Evolutionary conservation across 2,113 vertebrate species (phyloP).

Genomic region (Podarcis cretensis): DNA sequence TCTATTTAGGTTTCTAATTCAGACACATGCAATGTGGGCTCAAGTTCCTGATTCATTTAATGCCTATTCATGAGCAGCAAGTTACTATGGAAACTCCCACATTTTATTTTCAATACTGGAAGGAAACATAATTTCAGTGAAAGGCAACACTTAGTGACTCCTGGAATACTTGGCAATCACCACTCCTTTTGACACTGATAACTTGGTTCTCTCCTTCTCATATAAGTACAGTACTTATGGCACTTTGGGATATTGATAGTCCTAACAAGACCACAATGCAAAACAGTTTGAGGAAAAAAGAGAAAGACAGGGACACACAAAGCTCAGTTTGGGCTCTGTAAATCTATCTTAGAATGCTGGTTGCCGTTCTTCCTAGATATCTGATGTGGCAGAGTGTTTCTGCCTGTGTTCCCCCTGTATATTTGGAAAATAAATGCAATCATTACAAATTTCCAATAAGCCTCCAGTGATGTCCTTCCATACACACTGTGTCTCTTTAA

Average conservation of each 20-base stretch:
- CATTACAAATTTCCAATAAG: too few species aligned
- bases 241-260: neutral
- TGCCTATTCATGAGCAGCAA: neutral
- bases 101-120: neutral
- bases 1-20: neutral
- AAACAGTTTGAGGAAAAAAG: too few species aligned
- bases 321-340: too few species aligned
- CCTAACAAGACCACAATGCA: neutral
- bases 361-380: too few species aligned
- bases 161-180: neutral
- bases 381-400: too few species aligned
- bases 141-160: neutral
- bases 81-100: neutral
- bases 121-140: neutral
- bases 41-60: neutral
- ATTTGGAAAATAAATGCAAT: too few species aligned
- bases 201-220: neutral
- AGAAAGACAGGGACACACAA: too few species aligned
- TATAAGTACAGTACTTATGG: neutral
- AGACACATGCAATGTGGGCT: neutral
- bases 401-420: too few species aligned
- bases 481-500: too few species aligned
- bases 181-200: neutral
- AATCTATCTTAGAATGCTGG: too few species aligned
- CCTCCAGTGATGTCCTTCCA: too few species aligned